Conservation (phyloP, 2,113 vertebrate genomes). For the Bombycilla garrulus region DNA sequence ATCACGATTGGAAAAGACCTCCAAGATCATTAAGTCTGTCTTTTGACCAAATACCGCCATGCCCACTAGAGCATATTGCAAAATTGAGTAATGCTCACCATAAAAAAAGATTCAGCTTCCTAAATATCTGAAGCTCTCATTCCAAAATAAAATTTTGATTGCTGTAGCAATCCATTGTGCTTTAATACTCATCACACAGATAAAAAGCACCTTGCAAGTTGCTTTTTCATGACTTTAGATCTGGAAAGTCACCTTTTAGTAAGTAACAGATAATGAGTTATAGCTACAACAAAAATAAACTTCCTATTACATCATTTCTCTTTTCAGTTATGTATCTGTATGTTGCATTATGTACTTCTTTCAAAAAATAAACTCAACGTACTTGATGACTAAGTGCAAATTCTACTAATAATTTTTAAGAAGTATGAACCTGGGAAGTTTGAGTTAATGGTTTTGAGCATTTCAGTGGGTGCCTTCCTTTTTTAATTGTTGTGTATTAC, state of each 20-base stretch:
- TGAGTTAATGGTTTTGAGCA: background rate
- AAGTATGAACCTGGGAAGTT: background rate
- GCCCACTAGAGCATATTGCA: fast-evolving
- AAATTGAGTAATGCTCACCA: background rate
- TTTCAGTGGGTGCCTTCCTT: background rate
- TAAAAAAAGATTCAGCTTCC: background rate
- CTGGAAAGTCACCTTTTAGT: background rate
- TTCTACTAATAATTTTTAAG: background rate
- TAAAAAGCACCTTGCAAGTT: background rate
- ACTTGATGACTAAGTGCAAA: background rate
- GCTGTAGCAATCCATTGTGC: background rate
- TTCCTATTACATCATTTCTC: background rate
- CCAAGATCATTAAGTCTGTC: background rate
- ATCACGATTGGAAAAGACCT: background rate
- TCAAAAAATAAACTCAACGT: background rate
- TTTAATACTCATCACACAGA: background rate
- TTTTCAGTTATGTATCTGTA: background rate
- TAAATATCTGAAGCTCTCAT: background rate
- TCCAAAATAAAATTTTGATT: background rate
- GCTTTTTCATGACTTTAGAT: background rate
- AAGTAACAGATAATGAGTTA: background rate
- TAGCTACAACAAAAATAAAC: background rate
- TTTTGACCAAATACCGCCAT: fast-evolving
- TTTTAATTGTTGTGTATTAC: background rate
- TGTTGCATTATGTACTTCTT: background rate